These are phyloP conservation scores for Pelodiscus sinensis DNA, from an alignment of 2,113 vertebrate genomes.

Conservation along the genomic window DNA sequence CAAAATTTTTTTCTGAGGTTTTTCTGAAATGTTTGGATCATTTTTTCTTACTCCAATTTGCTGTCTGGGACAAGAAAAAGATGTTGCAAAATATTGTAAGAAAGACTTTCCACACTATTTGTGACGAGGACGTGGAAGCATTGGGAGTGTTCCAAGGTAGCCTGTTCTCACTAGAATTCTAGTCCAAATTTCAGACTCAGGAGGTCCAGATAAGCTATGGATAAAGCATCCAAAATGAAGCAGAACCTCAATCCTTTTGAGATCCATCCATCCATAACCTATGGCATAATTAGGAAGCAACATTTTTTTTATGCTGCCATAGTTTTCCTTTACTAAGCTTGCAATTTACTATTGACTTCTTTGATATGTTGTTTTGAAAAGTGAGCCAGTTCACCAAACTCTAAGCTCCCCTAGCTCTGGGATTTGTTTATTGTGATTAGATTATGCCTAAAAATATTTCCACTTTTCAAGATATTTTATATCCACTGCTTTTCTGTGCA, in stretches of 20 bases:
- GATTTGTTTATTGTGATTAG: neutral
- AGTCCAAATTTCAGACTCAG: neutral
- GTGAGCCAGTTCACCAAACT: neutral
- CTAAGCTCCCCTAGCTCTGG: neutral
- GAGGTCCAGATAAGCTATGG: neutral
- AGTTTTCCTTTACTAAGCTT: neutral
- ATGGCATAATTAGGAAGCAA: neutral
- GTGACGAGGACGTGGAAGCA: neutral
- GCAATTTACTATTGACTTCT: neutral
- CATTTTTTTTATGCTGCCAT: neutral
- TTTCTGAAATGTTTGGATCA: neutral
- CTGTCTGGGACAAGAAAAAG: neutral
- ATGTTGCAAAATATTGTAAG: neutral
- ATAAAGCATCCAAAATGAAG: neutral
- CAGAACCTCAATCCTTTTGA: neutral
- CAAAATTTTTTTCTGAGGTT: neutral
- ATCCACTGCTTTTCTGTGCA: neutral
- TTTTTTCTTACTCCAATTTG: neutral
- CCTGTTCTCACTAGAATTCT: neutral
- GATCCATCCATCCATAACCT: neutral
- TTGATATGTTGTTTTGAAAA: neutral
- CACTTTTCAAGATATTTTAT: slow-evolving; percentile 8
- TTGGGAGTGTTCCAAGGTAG: neutral
- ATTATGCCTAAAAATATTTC: neutral
- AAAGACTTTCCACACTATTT: neutral